phyloP scores from a whole-genome alignment of 2,797 vertebrate species.

The Chaunax sp. region DNA sequence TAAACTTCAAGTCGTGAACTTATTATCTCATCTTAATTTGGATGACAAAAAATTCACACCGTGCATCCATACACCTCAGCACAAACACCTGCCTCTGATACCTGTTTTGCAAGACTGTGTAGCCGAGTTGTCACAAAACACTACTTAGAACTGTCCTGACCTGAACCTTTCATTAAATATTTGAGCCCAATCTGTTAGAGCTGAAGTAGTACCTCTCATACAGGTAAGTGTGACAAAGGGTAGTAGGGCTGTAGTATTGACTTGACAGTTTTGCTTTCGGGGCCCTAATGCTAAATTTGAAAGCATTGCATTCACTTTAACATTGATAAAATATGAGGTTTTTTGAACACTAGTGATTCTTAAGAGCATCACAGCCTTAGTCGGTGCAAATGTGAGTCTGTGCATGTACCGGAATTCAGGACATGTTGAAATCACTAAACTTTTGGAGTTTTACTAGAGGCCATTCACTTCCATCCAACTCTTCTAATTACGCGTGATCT shows the following conservation, averaged over 20 bases:
- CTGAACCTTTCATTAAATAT: conserved; percentile 1
- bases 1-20: no score
- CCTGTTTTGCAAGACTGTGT: background rate
- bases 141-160: background rate
- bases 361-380: background rate
- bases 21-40: no score
- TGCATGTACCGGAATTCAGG: background rate
- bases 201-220: conserved; percentile 38
- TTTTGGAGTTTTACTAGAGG: no score
- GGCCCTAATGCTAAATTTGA: no score
- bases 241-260: no score
- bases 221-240: conserved; percentile 59
- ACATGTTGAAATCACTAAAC: no score
- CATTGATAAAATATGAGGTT: no score
- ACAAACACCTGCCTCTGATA: conserved; percentile 7
- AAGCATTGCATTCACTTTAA: no score
- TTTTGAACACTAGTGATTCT: no score
- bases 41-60: background rate
- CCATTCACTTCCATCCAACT: no score
- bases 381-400: background rate
- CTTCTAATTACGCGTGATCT: no score
- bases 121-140: background rate
- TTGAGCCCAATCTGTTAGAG: conserved; percentile 26
- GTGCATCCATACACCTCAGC: background rate
- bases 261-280: no score